phyloP scores from a whole-genome alignment of 2,888 invertebrate genomes.

The Drosophila niveifrons region DNA sequence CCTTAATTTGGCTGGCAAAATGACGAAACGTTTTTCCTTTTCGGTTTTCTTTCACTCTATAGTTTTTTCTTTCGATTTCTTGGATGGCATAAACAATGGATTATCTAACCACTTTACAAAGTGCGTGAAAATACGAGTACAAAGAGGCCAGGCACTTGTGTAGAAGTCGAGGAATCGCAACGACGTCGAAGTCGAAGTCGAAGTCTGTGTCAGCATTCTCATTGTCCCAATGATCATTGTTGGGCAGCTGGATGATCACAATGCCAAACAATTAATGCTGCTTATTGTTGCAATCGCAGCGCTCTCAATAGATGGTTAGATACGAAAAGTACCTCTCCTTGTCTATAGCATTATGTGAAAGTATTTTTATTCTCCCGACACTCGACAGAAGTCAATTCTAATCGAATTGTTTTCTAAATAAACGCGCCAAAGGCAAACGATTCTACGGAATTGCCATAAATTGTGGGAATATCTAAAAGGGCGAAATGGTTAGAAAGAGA shows the following conservation, averaged over 20 bases:
- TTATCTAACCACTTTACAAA: constrained; percentile 81
- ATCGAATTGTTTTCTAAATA: constrained; percentile 83
- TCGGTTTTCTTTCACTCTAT: constrained; percentile 20
- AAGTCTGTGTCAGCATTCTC: constrained; percentile 50
- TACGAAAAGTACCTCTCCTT: not conserved
- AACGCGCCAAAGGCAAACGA: constrained; percentile 40
- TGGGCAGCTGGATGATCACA: constrained; percentile 61
- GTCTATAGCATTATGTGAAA: constrained; percentile 58
- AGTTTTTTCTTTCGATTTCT: constrained; percentile 8
- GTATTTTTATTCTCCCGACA: constrained; percentile 54
- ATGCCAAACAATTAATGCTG: constrained; percentile 79
- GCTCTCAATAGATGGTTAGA: constrained; percentile 42
- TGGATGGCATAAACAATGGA: constrained; percentile 74
- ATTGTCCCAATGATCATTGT: constrained; percentile 61
- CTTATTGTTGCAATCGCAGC: constrained; percentile 67
- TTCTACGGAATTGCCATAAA: constrained; percentile 67
- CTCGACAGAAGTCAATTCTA: constrained; percentile 83
- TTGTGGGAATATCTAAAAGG: constrained; percentile 67
- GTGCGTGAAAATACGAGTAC: constrained; percentile 68
- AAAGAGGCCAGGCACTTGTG: constrained; percentile 69
- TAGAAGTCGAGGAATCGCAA: constrained; percentile 57
- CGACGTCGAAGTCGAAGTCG: not conserved
- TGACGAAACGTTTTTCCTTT: constrained; percentile 72
- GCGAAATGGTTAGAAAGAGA: not conserved
- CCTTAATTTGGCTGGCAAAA: constrained; percentile 52